These are phyloP conservation scores for Sapayoa aenigma DNA, from an alignment of 2,113 vertebrate genomes.

Conservation along the genomic window DNA sequence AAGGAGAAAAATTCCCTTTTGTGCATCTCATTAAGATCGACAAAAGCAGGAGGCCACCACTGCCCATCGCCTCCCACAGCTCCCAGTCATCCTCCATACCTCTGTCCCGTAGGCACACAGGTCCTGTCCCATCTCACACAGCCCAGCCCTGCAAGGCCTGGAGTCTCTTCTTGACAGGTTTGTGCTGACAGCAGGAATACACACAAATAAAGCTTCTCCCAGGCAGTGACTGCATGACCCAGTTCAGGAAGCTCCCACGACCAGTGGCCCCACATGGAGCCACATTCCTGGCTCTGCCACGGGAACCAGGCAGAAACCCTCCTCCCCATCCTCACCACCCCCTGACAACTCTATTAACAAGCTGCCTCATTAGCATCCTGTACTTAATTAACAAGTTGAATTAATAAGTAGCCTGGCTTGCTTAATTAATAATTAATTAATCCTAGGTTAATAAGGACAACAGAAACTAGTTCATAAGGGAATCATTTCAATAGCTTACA, in stretches of 20 bases:
- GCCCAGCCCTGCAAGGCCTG: background rate
- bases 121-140: background rate
- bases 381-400: constrained; percentile 43
- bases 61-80: background rate
- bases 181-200: background rate
- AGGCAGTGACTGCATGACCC: background rate
- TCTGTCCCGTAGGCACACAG: background rate
- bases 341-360: constrained; percentile 14
- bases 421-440: constrained; percentile 50
- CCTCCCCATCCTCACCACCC: background rate
- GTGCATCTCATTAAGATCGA: background rate
- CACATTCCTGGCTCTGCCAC: background rate
- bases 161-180: background rate
- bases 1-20: background rate
- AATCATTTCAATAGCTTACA: background rate
- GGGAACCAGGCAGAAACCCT: background rate
- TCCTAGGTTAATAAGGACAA: constrained; percentile 40
- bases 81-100: background rate
- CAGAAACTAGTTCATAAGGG: constrained; percentile 2
- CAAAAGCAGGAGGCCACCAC: background rate
- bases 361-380: background rate
- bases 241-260: background rate
- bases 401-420: background rate
- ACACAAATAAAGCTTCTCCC: background rate
- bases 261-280: rapidly evolving